A percentile compares a stretch with the other conserved stretches of the same genome.
Conservation (phyloP, 2,888 invertebrate genomes). For the Physocephala rufipes region DNA sequence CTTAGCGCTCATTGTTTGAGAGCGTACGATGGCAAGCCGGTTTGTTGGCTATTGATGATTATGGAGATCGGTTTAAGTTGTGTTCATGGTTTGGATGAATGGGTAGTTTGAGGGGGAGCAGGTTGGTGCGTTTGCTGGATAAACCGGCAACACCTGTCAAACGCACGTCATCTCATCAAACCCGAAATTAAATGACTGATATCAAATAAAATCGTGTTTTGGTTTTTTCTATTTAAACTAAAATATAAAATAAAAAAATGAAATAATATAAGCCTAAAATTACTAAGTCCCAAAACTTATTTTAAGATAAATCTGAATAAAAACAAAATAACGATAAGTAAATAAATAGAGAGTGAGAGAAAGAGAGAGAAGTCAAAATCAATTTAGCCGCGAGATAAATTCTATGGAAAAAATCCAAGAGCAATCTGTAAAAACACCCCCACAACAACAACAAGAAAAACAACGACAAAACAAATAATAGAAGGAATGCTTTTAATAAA, state of each 20-base stretch:
- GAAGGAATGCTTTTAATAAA: slow-evolving; percentile 23
- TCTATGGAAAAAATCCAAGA: neutral
- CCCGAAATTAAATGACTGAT: no score
- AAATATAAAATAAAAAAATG: neutral
- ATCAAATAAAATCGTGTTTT: no score
- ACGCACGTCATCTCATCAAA: no score
- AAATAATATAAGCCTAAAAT: slow-evolving; percentile 16
- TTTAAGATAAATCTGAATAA: no score
- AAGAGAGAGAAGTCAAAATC: no score
- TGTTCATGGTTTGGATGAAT: neutral
- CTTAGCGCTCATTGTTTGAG: neutral
- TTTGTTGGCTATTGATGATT: neutral
- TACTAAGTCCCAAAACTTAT: no score
- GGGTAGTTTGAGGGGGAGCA: neutral
- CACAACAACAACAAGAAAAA: slow-evolving; percentile 31
- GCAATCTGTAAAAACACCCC: slow-evolving; percentile 29
- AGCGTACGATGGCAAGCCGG: slow-evolving; percentile 1
- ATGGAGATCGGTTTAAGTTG: neutral
- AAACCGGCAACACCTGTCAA: neutral
- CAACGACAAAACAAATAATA: slow-evolving; percentile 25
- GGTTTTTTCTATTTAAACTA: no score
- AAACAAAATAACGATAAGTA: neutral
- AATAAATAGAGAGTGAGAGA: neutral
- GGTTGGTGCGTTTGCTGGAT: no score
- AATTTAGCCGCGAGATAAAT: no score